Percentiles rank a stretch among this genome's conserved stretches.
Conservation (phyloP, 2,888 invertebrate species). For the Dasysyrphus tricinctus region DNA sequence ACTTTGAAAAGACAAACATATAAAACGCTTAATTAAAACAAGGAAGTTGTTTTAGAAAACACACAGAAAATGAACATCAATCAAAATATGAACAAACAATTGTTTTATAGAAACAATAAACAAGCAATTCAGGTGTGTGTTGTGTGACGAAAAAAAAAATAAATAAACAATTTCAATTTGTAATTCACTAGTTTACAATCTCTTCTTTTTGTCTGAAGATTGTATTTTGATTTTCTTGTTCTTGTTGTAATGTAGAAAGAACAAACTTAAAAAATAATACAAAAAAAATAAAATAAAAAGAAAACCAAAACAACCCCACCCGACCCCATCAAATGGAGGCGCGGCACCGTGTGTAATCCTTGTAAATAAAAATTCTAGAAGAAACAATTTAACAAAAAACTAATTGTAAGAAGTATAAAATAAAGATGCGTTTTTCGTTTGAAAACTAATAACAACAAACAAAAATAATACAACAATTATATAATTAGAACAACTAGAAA, state of each 20-base stretch:
- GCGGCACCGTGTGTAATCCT: slow-evolving; percentile 48
- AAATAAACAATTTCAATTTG: slow-evolving; percentile 38
- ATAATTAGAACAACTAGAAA: slow-evolving; percentile 48
- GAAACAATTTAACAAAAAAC: slow-evolving; percentile 56
- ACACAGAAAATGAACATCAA: slow-evolving; percentile 21
- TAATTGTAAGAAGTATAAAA: slow-evolving; percentile 40
- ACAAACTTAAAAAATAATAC: slow-evolving; percentile 60
- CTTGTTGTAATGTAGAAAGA: slow-evolving; percentile 65
- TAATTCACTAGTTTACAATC: slow-evolving; percentile 60
- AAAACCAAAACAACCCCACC: slow-evolving; percentile 35
- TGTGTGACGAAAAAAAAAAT: slow-evolving; percentile 31
- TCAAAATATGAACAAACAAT: slow-evolving; percentile 25
- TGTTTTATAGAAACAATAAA: slow-evolving; percentile 20
- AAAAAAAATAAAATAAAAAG: slow-evolving; percentile 31
- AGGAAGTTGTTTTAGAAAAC: slow-evolving; percentile 25
- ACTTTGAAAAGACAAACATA: slow-evolving; percentile 31
- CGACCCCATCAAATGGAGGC: slow-evolving; percentile 51
- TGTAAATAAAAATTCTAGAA: slow-evolving; percentile 71
- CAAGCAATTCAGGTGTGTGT: slow-evolving; percentile 50
- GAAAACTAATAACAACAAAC: slow-evolving; percentile 48
- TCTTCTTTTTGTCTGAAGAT: slow-evolving; percentile 47
- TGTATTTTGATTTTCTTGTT: slow-evolving; percentile 64
- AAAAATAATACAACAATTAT: slow-evolving; percentile 33
- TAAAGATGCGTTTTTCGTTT: slow-evolving; percentile 50
- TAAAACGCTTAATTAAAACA: slow-evolving; percentile 41